Base-by-base conservation (phyloP, 2,888 invertebrate genomes). In the Myopa tessellatipennis region DNA sequence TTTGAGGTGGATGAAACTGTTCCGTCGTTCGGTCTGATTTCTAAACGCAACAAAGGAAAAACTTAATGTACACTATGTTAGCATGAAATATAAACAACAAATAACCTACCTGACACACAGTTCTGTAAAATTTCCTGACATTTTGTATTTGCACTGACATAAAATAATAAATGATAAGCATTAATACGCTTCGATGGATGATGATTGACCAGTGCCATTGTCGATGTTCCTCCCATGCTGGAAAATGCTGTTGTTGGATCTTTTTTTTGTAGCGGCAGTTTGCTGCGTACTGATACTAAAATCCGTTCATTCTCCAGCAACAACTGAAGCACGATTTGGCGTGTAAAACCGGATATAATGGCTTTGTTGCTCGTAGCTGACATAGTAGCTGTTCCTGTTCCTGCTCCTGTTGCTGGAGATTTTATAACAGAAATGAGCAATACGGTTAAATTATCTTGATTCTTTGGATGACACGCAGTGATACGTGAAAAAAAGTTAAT, bases 271-370 rank as follows among this genome's bases (percentile, higher is more conserved):
- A 89, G 78, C 1, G 88, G 85, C 78, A 88, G 85, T 68, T 87
- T 86, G 74, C 89, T 91, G 83, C 90, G 90, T 78, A 97, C 92
- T 82, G 94, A 94, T 38, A 97, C 94, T 38, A 93, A 91, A 79
- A 95, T 93, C 83, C 95, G 95, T 90, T 97, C 96, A 85, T 94
- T 95, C 85, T 97, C 96, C 80, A 98, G 90, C 80, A 98, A 90
- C 77, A 97, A 91, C 85, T 97, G 96, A 75, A 97, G 90, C 81
- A 97, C 93, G 78, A 98, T 90, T 74, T 97, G 92, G 45, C 97
- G 92, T 61, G 96, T 95, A 90, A 97, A 97, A 8, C 97, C 96
- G 0, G 95, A 95, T 85, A 97, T 94, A 14, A 87, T 85, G 80
- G 65, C 68, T 80, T 81, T 75, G 68, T 60, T 75, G 14, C 78